Evolutionary conservation across 2,113 vertebrate species (phyloP), one percentile per base, ranked within the genome.

Genomic region (Silurus asotus): DNA sequence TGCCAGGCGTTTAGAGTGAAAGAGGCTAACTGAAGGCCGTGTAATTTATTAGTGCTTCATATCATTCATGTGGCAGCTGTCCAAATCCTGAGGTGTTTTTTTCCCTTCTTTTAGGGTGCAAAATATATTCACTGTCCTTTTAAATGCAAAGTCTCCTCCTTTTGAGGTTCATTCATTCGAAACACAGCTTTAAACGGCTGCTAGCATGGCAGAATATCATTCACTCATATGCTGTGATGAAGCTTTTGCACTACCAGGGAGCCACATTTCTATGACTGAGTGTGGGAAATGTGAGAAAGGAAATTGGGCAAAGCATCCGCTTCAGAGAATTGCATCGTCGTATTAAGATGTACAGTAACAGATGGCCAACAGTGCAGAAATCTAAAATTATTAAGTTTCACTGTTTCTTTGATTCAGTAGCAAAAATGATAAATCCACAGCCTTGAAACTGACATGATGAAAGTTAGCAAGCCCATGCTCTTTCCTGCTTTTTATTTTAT

Each of bases 351-450:
- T 92, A 90, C 90, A 87, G 92, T 93, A 93, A 92, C 94, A 95
- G 93, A 95, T 94, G 94, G 94, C 87, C 90, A 90, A 92, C 89
- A 90, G 91, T 91, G 92, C 93, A 88, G 89, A 94, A 94, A 95
- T 94, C 90, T 94, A 93, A 94, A 93, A 80, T 80, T 37, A 80
- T 87, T 92, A 90, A 70, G 82, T 93, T 92, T 92, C 91, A 83
- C 89, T 92, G 59, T 92, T 90, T 88, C 92, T 95, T 94, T 94
- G 93, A 94, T 95, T 94, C 87, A 83, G 89, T 84, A 87, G 90
- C 86, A 88, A 90, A 91, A 89, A 92, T 92, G 93, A 94, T 93
- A 93, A 91, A 93, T 93, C 92, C 92, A 92, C 93, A 86, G 87
- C 87, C 90, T 56, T 6, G 28, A 83, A 87, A 91, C 76, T 61